Conservation (phyloP, 2,113 vertebrate species). For the Microtus pennsylvanicus region DNA sequence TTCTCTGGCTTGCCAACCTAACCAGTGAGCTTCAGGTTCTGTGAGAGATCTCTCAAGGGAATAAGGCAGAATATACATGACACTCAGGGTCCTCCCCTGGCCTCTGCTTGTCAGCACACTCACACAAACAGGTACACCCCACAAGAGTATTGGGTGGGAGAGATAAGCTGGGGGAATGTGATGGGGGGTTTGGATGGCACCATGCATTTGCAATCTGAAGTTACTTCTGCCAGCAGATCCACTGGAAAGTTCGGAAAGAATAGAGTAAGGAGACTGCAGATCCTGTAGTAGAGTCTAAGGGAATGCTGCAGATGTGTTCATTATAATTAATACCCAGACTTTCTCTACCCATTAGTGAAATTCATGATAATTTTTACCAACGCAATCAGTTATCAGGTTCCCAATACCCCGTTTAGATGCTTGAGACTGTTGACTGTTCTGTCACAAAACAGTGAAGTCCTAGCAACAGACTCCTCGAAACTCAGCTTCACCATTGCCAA, state of each 20-base stretch:
- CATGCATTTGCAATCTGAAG: background rate
- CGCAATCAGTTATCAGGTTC: background rate
- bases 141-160: background rate
- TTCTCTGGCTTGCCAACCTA: background rate
- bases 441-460: background rate
- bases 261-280: background rate
- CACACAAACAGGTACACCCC: background rate
- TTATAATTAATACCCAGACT: background rate
- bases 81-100: background rate
- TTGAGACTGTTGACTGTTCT: background rate
- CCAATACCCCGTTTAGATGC: background rate
- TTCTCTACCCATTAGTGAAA: background rate
- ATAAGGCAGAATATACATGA: background rate
- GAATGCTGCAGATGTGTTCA: slow-evolving; percentile 10
- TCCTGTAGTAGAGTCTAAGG: background rate
- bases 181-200: background rate
- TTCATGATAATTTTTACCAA: slow-evolving; percentile 50
- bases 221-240: background rate
- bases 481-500: slow-evolving; percentile 31
- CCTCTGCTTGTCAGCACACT: background rate
- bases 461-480: slow-evolving; percentile 45
- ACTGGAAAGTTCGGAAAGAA: background rate
- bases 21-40: background rate
- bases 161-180: background rate
- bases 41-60: background rate